These are phyloP conservation scores for Gopherus evgoodei DNA, from an alignment of 2,113 vertebrate species.

Conservation along the genomic window DNA sequence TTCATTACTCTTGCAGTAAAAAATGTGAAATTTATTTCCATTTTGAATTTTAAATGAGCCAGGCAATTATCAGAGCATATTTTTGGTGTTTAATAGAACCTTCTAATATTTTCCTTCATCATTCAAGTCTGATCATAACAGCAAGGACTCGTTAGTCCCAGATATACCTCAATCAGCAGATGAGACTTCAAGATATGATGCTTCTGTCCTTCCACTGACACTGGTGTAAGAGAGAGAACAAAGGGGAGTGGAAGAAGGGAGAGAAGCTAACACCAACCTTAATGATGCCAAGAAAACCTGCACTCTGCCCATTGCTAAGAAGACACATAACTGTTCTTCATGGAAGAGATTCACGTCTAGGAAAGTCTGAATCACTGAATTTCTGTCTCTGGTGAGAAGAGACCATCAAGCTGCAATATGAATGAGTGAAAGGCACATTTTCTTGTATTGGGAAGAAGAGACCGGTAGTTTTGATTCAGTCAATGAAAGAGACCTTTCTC, in stretches of 20 bases:
- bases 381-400: conserved; percentile 40
- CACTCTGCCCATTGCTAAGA: conserved; percentile 20
- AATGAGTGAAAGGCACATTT: conserved; percentile 24
- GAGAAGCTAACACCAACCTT: fast-evolving
- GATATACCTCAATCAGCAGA: neutral
- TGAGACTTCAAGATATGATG: neutral
- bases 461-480: neutral
- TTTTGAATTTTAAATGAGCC: neutral
- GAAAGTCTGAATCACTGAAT: conserved; percentile 51
- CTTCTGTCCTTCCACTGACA: neutral
- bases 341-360: conserved; percentile 54
- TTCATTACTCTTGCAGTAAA: fast-evolving
- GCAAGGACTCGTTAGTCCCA: too few relatives aligned
- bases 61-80: neutral
- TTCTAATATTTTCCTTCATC: neutral
- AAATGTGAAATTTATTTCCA: neutral
- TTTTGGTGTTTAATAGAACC: neutral
- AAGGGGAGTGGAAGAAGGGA: fast-evolving
- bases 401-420: conserved; percentile 37
- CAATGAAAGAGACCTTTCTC: conserved; percentile 39
- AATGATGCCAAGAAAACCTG: conserved; percentile 45
- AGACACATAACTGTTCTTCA: conserved; percentile 45
- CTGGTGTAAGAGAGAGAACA: neutral
- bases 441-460: conserved; percentile 44
- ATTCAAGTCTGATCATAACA: neutral